Evolutionary conservation across 2,888 invertebrate genomes (phyloP), one percentile per base, ranked within the genome.

Genomic region (Empis stercorea): DNA sequence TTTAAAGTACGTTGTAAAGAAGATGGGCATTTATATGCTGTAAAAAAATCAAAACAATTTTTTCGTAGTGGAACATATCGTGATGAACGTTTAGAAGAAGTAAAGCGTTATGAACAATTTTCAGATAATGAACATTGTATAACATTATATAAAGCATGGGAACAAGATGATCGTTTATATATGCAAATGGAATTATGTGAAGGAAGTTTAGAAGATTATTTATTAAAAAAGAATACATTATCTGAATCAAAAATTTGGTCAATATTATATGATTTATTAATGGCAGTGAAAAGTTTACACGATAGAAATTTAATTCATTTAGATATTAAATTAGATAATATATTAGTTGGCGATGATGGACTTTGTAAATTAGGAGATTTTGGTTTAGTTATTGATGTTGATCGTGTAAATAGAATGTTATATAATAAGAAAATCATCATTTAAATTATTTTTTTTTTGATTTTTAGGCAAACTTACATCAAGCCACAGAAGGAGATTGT

Each of bases 241-340:
- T 66, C 75, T 1, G 83, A 84, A 60, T 61, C 63, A 7, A 69
- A 75, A 41, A 71, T 84, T 13, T 84, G 82, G 81, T 74, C 77
- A 50, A 78, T 80, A 51, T 63, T 84, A 20, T 68, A 78, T 40
- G 84, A 86, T 62, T 65, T 84, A 45, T 56, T 73, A 11, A 57
- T 68, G 52, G 84, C 79, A 15, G 62, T 85, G 3, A 74, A 80
- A 56, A 79, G 80, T 58, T 66, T 87, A 17, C 86, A 86, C 60
- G 74, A 75, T 50, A 72, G 76, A 44, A 73, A 79, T 59, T 69
- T 84, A 32, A 72, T 85, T 32, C 86, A 86, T 61, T 71, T 85
- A 64, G 86, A 86, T 66, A 80, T 87, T 34, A 86, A 87, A 63
- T 78, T 84, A 40, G 84, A 81, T 45, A 86, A 87, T 63, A 81